A percentile compares a stretch with the other conserved stretches of the same genome.
Evolutionary conservation across 2,113 vertebrate species (phyloP).

Genomic region (Alectura lathami): DNA sequence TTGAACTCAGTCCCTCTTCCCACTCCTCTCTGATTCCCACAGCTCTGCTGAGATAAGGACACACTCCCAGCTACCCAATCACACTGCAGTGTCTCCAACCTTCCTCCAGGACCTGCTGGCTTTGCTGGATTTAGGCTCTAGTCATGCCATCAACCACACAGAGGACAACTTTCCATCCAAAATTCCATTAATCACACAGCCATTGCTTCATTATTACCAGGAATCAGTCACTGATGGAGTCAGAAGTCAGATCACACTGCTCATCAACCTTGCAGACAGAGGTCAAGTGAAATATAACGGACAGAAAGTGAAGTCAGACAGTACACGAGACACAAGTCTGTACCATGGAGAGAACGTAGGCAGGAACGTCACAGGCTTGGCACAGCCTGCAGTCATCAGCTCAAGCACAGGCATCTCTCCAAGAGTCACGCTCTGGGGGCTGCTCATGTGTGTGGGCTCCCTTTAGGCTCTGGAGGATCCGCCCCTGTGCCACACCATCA

Average conservation of each 20-base stretch:
- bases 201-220: background rate
- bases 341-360: background rate
- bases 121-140: background rate
- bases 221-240: background rate
- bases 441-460: background rate
- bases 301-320: background rate
- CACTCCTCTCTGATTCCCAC: background rate
- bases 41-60: background rate
- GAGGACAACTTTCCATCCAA: background rate
- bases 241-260: background rate
- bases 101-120: background rate
- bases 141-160: background rate
- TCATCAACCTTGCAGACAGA: background rate
- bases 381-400: background rate
- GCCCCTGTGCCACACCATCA: rapidly evolving
- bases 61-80: too few relatives aligned
- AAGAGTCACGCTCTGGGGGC: background rate
- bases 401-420: background rate
- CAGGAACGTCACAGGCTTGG: background rate
- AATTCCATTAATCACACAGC: background rate
- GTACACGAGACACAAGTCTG: background rate
- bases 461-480: rapidly evolving
- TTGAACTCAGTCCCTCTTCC: background rate
- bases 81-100: background rate
- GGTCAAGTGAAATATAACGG: background rate